Base-by-base conservation (phyloP, 2,113 vertebrate species). In the Ptyas mucosa region DNA sequence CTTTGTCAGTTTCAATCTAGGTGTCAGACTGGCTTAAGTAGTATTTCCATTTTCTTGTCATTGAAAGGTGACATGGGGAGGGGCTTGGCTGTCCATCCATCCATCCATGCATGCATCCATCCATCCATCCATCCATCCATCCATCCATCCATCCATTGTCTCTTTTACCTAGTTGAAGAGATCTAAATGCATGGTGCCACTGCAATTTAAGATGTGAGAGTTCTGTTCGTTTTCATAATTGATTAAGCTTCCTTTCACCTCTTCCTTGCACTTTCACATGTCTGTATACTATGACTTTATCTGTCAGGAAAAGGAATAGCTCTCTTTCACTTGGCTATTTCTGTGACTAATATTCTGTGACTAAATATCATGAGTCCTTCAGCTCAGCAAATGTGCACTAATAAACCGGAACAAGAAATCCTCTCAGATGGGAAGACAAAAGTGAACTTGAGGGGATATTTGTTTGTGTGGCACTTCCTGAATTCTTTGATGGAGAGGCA, bases 331-430 rank as follows among this genome's bases (percentile, higher is more conserved):
- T 94, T 91, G 87, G 89, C 95, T 94, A 91, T 94, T 94, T 85
- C 94, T 93, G 92, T 94, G 92, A 91, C 91, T 96, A 95, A 96
- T 93, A 92, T 52, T 92, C 91, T 86, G 34, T 95, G 96, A 95
- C 92, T 95, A 95, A 95, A 94, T 21, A 8, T 1, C n/a, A 21
- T 3, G 87, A 95, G 91, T 88, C 51, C 46, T 95, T 90, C 89
- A 94, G 53, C 92, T 95, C 54, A 88, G 86, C 89, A 24, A 90
- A 94, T 93, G 43, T 88, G 24, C 21, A 92, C 53, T 93, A 26
- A 96, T 94, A 95, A 88, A 69, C 49, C 26, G 49, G 75, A 51
- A 69, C 61, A 69, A 85, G 75, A 51, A 58, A 94, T 92, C 39
- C 3, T 94, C 24, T 91, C 69, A 39, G 87, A 61, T 1, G 92